Percentiles rank a stretch among this genome's conserved stretches.
Conservation (phyloP, 2,113 vertebrate genomes). For the Malaclemys terrapin region DNA sequence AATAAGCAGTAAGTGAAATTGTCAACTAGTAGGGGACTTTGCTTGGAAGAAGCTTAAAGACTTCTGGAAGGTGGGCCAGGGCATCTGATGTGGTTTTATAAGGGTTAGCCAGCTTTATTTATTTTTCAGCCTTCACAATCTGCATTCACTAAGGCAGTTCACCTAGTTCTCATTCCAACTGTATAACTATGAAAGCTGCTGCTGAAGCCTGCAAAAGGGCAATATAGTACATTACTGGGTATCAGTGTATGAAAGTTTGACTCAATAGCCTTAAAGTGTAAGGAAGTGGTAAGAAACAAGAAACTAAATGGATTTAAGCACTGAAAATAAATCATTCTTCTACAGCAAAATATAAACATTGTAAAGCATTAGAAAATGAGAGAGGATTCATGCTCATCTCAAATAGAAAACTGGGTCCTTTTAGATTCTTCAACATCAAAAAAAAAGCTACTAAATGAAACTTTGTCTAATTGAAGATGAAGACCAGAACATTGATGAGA, state of each 20-base stretch:
- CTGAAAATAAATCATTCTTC: no score
- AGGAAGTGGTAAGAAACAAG: not conserved
- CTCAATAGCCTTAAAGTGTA: fast-evolving
- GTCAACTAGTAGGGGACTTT: not conserved
- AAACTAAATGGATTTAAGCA: not conserved
- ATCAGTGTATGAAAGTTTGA: not conserved
- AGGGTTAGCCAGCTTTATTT: not conserved
- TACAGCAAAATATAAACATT: not conserved
- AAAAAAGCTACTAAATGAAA: not conserved
- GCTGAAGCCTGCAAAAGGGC: not conserved
- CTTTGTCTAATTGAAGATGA: not conserved
- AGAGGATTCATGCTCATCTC: not conserved
- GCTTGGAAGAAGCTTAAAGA: not conserved
- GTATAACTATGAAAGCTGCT: not conserved
- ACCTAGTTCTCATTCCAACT: not conserved
- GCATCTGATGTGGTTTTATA: not conserved
- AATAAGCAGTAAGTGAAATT: not conserved
- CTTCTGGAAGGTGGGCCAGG: not conserved
- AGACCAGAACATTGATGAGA: not conserved
- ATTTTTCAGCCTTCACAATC: not conserved
- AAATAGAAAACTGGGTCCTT: not conserved
- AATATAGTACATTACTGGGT: not conserved
- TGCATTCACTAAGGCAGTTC: not conserved
- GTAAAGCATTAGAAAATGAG: not conserved
- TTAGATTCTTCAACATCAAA: not conserved